A percentile compares a stretch with the other conserved stretches of the same genome.
phyloP scores from a whole-genome alignment of 2,888 invertebrate genomes.

The Ischnus inquisitorius region DNA sequence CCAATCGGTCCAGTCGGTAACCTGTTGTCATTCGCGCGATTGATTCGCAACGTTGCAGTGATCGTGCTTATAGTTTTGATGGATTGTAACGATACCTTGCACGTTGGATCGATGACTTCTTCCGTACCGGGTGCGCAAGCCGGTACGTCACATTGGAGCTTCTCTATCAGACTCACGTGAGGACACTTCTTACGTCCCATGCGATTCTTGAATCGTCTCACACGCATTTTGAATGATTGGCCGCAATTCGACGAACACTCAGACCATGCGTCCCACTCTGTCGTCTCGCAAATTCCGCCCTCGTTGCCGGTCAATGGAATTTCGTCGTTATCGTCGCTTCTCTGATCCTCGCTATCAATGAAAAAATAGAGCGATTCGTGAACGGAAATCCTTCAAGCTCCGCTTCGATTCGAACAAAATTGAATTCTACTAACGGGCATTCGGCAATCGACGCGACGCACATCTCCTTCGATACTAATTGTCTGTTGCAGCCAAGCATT shows the following conservation, averaged over 20 bases:
- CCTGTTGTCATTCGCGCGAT: constrained; percentile 82
- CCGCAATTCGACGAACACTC: constrained; percentile 96
- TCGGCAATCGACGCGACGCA: constrained; percentile 92
- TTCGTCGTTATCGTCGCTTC: constrained; percentile 80
- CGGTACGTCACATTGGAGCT: constrained; percentile 92
- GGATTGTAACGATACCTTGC: constrained; percentile 81
- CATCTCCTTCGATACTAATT: constrained; percentile 94
- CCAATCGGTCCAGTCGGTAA: constrained; percentile 97
- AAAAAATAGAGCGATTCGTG: background rate
- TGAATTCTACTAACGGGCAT: constrained; percentile 88
- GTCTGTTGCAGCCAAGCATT: constrained; percentile 89
- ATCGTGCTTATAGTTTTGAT: background rate
- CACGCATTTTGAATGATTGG: constrained; percentile 91
- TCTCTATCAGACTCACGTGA: constrained; percentile 92
- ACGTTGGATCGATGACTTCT: constrained; percentile 88
- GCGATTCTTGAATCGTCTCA: constrained; percentile 89
- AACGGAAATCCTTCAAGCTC: background rate
- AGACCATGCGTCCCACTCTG: constrained; percentile 93
- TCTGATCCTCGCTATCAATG: constrained; percentile 80
- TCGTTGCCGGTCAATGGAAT: constrained; percentile 62
- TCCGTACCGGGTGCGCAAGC: constrained; percentile 88
- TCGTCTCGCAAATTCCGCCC: constrained; percentile 88
- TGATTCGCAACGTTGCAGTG: background rate
- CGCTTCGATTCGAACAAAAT: background rate
- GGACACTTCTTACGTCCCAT: constrained; percentile 94